Base-by-base conservation (phyloP, 2,113 vertebrate species). In the Channa maculata region DNA sequence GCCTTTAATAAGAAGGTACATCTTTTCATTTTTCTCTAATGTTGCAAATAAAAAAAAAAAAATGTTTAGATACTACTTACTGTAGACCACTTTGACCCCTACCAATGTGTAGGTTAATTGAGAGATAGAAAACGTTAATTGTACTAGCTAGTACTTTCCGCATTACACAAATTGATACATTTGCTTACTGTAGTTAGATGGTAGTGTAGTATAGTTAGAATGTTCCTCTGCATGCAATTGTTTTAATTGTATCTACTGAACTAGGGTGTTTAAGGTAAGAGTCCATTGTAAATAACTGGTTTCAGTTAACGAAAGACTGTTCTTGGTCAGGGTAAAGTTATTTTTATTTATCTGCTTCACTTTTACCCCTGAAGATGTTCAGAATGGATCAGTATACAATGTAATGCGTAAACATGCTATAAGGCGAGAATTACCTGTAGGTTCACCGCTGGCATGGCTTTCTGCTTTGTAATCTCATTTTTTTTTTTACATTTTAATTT, bases 1-100 rank as follows among this genome's bases (percentile, higher is more conserved):
- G 91, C 98, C 2, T 99, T 99, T 86, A 99, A 99, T 87, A 99
- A 99, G 91, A 99, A 99, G 97, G 98, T 99, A 95, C 14, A 12
- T n/a, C 15, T 77, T 24, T 24, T 24, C 1, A 24, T 24, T 24
- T 24, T 24, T 24, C 24, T 24, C 24, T 24, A 24, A 24, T 24
- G 1, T 24, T 24, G 24, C 24, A 24, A 24, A 24, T 24, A 24
- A 24, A 24, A 24, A 24, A 24, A 24, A 24, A 24, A 24, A 1
- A 24, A 24, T 24, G n/a, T n/a, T n/a, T 24, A 24, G 24, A 24
- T 24, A 24, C 24, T 24, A 24, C 24, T 24, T 24, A 24, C 24
- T 24, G 24, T 24, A 24, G 24, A 24, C 24, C 24, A 24, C 24
- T 24, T 24, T 24, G 24, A 24, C 24, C 24, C 24, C 24, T 24